A percentile compares a stretch with the other conserved stretches of the same genome.
These are phyloP conservation scores for Mactromeris polynyma DNA, from an alignment of 2,888 invertebrate genomes.

Conservation along the genomic window DNA sequence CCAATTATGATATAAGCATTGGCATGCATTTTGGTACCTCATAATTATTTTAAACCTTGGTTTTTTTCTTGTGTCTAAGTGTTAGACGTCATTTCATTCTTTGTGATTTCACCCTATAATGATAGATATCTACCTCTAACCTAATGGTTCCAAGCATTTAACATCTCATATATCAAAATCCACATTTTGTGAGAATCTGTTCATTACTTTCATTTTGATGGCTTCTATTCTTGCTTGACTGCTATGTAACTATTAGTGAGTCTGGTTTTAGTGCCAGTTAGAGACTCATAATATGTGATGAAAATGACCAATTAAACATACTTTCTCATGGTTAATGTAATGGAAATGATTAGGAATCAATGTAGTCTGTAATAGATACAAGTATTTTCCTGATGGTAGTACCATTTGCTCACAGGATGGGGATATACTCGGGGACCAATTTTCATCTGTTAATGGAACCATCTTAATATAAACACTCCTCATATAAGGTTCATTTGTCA, in stretches of 20 bases:
- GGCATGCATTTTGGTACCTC: no score
- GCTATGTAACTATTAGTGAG: neutral
- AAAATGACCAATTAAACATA: conserved; percentile 16
- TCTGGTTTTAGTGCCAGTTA: neutral
- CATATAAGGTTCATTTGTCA: neutral
- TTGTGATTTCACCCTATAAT: neutral
- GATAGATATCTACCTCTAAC: neutral
- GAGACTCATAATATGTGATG: conserved; percentile 10
- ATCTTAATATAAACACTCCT: neutral
- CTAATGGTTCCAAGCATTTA: neutral
- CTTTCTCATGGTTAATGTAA: neutral
- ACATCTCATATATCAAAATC: neutral
- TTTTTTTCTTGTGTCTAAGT: no score
- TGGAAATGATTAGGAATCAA: conserved; percentile 16
- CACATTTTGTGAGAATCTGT: neutral
- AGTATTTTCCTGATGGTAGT: neutral
- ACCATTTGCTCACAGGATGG: neutral
- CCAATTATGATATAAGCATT: no score
- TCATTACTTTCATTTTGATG: neutral
- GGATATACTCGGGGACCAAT: no score
- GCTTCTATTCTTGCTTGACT: neutral
- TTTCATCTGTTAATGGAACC: neutral
- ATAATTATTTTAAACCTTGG: no score
- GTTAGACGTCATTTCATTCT: no score
- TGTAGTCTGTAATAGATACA: neutral